These are phyloP conservation scores for Ormyrus pomaceus DNA, from an alignment of 2,888 invertebrate genomes.

Conservation along the genomic window DNA sequence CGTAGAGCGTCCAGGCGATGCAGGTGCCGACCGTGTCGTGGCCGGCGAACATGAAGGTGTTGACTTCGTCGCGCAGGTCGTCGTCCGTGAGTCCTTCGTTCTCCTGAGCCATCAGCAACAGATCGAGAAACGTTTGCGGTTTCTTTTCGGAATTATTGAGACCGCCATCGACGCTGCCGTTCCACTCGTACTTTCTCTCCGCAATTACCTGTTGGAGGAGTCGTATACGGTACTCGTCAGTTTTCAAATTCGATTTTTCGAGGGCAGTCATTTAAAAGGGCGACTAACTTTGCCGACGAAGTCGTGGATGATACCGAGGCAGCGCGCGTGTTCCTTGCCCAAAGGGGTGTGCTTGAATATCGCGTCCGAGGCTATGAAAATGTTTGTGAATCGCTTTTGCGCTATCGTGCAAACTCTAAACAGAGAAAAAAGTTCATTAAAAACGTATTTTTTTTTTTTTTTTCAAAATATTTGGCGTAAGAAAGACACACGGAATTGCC, in stretches of 20 bases:
- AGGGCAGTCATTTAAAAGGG: neutral
- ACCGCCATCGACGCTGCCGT: constrained; percentile 59
- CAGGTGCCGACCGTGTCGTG: constrained; percentile 80
- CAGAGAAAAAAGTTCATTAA: constrained; percentile 1
- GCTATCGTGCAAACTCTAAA: constrained; percentile 72
- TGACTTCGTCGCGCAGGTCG: constrained; percentile 73
- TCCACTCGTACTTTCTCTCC: constrained; percentile 65
- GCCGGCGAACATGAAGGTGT: constrained; percentile 76
- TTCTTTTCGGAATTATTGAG: constrained; percentile 62
- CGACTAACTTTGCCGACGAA: constrained; percentile 77
- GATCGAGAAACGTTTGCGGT: constrained; percentile 58
- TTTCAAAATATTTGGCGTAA: too few relatives aligned
- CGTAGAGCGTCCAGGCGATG: constrained; percentile 77
- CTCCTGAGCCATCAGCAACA: constrained; percentile 61
- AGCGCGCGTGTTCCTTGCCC: constrained; percentile 76
- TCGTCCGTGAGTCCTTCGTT: constrained; percentile 69
- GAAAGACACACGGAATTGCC: too few relatives aligned
- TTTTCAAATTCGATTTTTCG: neutral
- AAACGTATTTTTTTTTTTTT: too few relatives aligned
- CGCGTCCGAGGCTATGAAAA: constrained; percentile 77
- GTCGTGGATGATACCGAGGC: constrained; percentile 76
- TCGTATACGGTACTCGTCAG: neutral
- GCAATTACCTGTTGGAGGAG: constrained; percentile 64
- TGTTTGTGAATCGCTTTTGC: constrained; percentile 73
- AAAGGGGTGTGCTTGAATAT: constrained; percentile 75